Evolutionary conservation across 1,140 invertebrate genomes (phyloP).

Genomic region (Penaeus chinensis): DNA sequence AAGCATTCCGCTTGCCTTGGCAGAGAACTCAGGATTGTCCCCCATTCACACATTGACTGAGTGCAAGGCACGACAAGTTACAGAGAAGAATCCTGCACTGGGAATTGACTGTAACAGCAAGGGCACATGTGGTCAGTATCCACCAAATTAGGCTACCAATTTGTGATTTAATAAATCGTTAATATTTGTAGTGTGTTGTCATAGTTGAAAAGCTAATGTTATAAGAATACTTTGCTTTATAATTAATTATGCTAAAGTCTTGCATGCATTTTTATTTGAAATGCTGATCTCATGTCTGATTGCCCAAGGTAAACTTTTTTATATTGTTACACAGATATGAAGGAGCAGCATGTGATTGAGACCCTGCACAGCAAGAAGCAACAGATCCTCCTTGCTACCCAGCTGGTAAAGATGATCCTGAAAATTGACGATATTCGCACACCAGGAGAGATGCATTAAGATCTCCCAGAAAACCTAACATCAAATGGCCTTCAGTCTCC

Average conservation of each 20-base stretch:
- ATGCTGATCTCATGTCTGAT: conserved; percentile 5
- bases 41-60: conserved; percentile 93
- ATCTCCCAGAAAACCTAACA: too few species aligned
- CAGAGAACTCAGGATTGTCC: conserved; percentile 95
- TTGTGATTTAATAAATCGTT: background rate
- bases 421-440: conserved; percentile 99
- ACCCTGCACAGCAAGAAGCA: conserved; percentile 97
- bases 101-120: conserved; percentile 95
- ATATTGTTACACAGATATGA: conserved; percentile 86
- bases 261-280: too few species aligned
- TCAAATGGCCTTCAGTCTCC: too few species aligned
- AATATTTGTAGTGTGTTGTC: background rate
- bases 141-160: background rate
- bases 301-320: conserved; percentile 46
- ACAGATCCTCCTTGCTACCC: conserved; percentile 95
- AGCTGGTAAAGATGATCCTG: conserved; percentile 99
- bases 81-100: conserved; percentile 86
- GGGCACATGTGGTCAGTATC: conserved; percentile 78
- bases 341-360: conserved; percentile 94
- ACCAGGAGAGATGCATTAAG: conserved; percentile 71
- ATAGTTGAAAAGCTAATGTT: background rate
- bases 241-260: too few species aligned
- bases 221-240: too few species aligned
- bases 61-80: conserved; percentile 88
- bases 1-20: conserved; percentile 92